Base-by-base conservation (phyloP, 1,140 invertebrate genomes). In the Tetragnatha versicolor region DNA sequence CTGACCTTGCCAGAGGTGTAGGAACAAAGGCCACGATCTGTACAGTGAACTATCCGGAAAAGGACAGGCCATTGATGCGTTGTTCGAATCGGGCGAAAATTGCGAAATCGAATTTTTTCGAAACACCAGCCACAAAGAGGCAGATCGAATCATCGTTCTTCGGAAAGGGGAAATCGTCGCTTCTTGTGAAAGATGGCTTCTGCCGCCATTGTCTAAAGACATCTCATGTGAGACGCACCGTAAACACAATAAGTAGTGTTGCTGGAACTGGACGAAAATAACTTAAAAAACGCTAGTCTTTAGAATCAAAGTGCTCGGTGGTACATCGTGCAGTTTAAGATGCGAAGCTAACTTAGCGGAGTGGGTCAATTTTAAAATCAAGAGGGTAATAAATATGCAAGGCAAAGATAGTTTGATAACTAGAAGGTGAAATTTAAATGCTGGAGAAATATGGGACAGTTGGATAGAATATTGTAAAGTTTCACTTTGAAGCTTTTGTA, bases 11-110 rank as follows among this genome's bases (percentile, higher is more conserved):
- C 42, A 63, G 33, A 25, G 42, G 25, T 29, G 39, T 25, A 51
- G 47, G 65, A 45, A 68, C 65, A 68, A 68, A 68, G 65, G 47
- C 65, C 65, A 33, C 27, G 65, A 17, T 33, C 25, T 51, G 27
- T 49, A 33, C 29, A 29, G 65, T 51, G 65, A 68, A 33, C 42
- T 49, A 51, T 68, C 27, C 65, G 25, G 29, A 68, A 68, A 68
- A 45, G 65, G 51, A 29, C 27, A 25, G 20, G 35, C 61, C 20
- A 65, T 65, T 65, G 61, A 65, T 45, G 37, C 42, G 37, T 45
- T 65, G 29, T 17, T 9, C 27, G 35, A 39, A 31, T 65, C 61
- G 33, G 27, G 61, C 37, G 14, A 25, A 65, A 65, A 65, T 58
- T 58, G 31, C 55, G 55, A 58, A 58, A 58, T n/a, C 35, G 55